These are phyloP conservation scores for Megastigmus dorsalis DNA, from an alignment of 2,888 invertebrate species.

Conservation along the genomic window DNA sequence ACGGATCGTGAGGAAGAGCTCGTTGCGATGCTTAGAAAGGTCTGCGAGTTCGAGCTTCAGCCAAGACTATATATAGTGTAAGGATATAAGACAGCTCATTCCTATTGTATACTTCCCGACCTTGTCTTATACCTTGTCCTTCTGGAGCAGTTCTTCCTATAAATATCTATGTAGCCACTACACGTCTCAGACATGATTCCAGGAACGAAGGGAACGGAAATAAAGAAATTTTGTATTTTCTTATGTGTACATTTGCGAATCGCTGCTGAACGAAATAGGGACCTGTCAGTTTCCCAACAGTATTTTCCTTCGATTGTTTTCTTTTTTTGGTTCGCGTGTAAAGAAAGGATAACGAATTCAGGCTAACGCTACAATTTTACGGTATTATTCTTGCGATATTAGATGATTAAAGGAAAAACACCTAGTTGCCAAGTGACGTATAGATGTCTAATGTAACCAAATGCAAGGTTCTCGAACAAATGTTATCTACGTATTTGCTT, in stretches of 20 bases:
- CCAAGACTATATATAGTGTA: not conserved
- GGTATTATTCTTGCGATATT: not conserved
- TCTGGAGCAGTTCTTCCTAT: slow-evolving; percentile 8
- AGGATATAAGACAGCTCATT: slow-evolving; percentile 15
- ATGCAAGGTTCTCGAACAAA: not conserved
- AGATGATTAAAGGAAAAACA: not conserved
- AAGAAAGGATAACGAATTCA: not conserved
- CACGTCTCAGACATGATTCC: not conserved
- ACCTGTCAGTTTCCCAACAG: slow-evolving; percentile 22
- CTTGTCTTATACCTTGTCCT: not conserved
- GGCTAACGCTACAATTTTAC: not conserved
- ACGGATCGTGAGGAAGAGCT: no score
- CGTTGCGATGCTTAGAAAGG: no score
- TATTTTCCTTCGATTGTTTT: slow-evolving; percentile 43
- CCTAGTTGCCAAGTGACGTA: not conserved
- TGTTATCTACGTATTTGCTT: slow-evolving; percentile 22
- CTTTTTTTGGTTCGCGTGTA: no score
- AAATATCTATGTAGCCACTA: not conserved
- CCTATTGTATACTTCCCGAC: slow-evolving; percentile 10
- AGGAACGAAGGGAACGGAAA: slow-evolving; percentile 3
- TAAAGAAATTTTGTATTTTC: slow-evolving; percentile 39
- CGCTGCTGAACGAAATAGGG: slow-evolving; percentile 20
- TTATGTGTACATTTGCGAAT: not conserved
- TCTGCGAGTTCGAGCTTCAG: slow-evolving; percentile 4
- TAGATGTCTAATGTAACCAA: slow-evolving; percentile 3